Percentiles rank a stretch among this genome's conserved stretches.
Conservation (phyloP, 2,888 invertebrate species). For the Cheilosia grossa region DNA sequence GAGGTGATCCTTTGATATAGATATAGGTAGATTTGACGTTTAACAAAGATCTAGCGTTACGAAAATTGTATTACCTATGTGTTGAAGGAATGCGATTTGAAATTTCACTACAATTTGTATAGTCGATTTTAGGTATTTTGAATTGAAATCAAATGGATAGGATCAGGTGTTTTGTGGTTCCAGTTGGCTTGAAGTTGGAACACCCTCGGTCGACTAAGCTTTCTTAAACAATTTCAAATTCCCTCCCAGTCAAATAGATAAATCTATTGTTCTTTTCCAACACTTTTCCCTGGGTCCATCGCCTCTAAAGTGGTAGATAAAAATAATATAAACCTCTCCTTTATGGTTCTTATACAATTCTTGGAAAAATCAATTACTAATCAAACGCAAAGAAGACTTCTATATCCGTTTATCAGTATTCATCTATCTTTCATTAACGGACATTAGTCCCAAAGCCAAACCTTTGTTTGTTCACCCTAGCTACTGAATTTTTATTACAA, state of each 20-base stretch:
- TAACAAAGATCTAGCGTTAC: neutral
- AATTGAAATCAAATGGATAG: too few relatives aligned
- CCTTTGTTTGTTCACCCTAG: conserved; percentile 36
- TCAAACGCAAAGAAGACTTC: conserved; percentile 29
- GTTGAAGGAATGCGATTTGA: too few relatives aligned
- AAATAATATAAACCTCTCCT: conserved; percentile 4
- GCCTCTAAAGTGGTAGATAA: neutral
- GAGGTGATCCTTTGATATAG: neutral
- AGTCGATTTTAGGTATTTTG: too few relatives aligned
- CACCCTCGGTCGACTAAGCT: too few relatives aligned
- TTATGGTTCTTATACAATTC: conserved; percentile 21
- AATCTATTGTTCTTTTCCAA: neutral
- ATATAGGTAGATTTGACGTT: neutral
- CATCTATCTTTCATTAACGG: conserved; percentile 49
- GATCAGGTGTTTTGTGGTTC: too few relatives aligned
- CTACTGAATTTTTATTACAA: conserved; percentile 61
- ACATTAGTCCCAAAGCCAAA: conserved; percentile 4
- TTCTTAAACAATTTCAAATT: too few relatives aligned
- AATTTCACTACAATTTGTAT: too few relatives aligned
- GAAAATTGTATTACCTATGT: neutral
- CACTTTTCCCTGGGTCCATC: neutral
- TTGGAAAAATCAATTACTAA: conserved; percentile 43
- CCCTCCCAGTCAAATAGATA: neutral
- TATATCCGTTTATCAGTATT: conserved; percentile 27
- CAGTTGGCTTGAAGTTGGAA: too few relatives aligned